Base-by-base conservation (phyloP, 2,797 vertebrate genomes). In the Darevskia mixta region DNA sequence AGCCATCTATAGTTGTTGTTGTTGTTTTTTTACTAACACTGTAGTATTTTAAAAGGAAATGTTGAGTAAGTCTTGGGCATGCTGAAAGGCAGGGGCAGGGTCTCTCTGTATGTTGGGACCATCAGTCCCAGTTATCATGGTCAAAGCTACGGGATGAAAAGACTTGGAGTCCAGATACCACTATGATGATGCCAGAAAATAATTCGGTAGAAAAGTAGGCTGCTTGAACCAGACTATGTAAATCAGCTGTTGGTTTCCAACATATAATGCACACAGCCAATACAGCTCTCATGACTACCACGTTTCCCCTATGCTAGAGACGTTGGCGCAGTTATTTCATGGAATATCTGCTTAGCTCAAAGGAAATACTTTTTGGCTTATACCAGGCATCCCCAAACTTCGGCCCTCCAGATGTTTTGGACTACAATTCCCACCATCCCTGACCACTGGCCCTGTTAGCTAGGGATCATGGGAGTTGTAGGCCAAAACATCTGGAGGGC, bases 31-130 rank as follows among this genome's bases (percentile, higher is more conserved):
- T 43, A 64, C 27, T 32, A 78, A 7, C 38, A 38, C 23, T n/a
- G 32, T 73, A 58, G 45, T 15, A 27, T 82, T 82, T 66, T 18
- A 76, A 83, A 83, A 77, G 27, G 49, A 79, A 88, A 88, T 32
- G 5, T n/a, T 61, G 6, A 61, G 25, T 75, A 20, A 29, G 9
- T 88, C 2, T 41, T 71, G 45, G 73, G 35, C 27, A 76, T 32
- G 73, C 49, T 5, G 18, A 27, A 71, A 71, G 10, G 29, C 27
- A 29, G 9, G 27, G 11, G 9, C n/a, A 11, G 69, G 5, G 11
- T 13, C 27, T 71, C 69, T 67, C 9, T 0, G 11, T 27, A 10
- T 71, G 27, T 13, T 71, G 67, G 67, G 29, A 71, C 67, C 67
- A 71, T 17, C 67, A 29, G 67, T 10, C 27, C 29, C 67, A 32